Percentiles rank a stretch among this genome's conserved stretches.
Conservation (phyloP, 2,797 vertebrate genomes). For the Gambusia yucatana region DNA sequence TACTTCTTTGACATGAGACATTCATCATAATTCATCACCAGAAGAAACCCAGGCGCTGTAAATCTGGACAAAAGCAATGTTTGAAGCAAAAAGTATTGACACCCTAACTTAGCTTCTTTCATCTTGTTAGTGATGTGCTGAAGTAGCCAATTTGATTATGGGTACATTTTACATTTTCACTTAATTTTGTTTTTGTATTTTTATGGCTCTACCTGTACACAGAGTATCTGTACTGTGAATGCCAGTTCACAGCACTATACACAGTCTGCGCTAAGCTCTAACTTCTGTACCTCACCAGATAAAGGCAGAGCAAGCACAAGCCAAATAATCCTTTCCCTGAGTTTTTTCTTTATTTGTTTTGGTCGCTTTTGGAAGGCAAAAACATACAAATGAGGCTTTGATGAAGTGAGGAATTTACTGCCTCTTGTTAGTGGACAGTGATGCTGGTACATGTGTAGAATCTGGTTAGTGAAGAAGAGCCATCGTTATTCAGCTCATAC, state of each 20-base stretch:
- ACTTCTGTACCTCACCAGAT: not conserved
- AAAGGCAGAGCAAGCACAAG: not conserved
- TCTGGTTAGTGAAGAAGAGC: not conserved
- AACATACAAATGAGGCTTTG: not conserved
- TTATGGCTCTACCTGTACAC: not conserved
- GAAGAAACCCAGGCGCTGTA: too few relatives aligned
- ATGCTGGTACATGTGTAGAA: not conserved
- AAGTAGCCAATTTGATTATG: not conserved
- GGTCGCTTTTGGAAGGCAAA: not conserved
- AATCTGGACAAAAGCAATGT: too few relatives aligned
- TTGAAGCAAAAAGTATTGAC: too few relatives aligned
- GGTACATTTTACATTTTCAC: not conserved
- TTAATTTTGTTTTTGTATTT: not conserved
- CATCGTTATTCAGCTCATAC: not conserved
- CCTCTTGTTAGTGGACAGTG: not conserved
- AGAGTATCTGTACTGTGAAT: not conserved
- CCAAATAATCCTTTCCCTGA: not conserved
- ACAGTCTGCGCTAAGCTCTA: not conserved
- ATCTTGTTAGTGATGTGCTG: not conserved
- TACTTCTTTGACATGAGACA: too few relatives aligned
- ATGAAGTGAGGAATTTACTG: not conserved
- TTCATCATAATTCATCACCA: too few relatives aligned
- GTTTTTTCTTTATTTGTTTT: not conserved
- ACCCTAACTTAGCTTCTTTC: too few relatives aligned
- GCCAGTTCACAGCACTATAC: not conserved